Percentiles rank a stretch among this genome's conserved stretches.
phyloP scores from a whole-genome alignment of 1,140 invertebrate genomes.

The Drosophila jambulina region DNA sequence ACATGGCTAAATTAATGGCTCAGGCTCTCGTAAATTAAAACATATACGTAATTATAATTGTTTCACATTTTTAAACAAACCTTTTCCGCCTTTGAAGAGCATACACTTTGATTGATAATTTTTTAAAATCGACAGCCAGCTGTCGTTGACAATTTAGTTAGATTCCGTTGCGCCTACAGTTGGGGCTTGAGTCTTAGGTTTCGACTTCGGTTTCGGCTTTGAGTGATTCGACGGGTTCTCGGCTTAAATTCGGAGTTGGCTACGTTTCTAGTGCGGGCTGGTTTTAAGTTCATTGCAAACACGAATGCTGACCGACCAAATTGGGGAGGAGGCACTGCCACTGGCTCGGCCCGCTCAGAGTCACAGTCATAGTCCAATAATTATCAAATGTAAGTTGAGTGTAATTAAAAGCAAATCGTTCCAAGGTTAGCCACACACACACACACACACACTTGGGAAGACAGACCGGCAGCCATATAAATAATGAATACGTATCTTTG shows the following conservation, averaged over 20 bases:
- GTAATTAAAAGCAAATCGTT: slow-evolving; percentile 68
- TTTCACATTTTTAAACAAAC: too few species aligned
- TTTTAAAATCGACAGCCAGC: background rate
- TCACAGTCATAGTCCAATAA: slow-evolving; percentile 75
- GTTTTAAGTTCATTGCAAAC: slow-evolving; percentile 75
- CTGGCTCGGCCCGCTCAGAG: slow-evolving; percentile 9
- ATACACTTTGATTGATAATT: background rate
- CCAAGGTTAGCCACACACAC: slow-evolving; percentile 45
- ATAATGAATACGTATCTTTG: slow-evolving; percentile 63
- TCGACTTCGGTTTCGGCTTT: background rate
- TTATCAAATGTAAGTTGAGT: slow-evolving; percentile 56
- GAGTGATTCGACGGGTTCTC: slow-evolving; percentile 5
- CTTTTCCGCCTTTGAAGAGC: background rate
- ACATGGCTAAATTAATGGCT: too few species aligned
- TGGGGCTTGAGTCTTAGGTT: background rate
- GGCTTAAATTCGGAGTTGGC: background rate
- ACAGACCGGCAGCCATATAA: slow-evolving; percentile 40
- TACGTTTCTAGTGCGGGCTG: slow-evolving; percentile 32
- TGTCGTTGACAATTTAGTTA: slow-evolving; percentile 12
- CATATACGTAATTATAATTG: too few species aligned
- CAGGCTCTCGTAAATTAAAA: too few species aligned
- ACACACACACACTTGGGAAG: background rate
- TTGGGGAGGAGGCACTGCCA: slow-evolving; percentile 18
- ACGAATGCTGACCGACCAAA: slow-evolving; percentile 36
- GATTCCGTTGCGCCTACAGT: slow-evolving; percentile 14